A percentile compares a stretch with the other conserved stretches of the same genome.
Evolutionary conservation across 2,113 vertebrate genomes (phyloP).

Genomic region (Orthochromis malagaraziensis): DNA sequence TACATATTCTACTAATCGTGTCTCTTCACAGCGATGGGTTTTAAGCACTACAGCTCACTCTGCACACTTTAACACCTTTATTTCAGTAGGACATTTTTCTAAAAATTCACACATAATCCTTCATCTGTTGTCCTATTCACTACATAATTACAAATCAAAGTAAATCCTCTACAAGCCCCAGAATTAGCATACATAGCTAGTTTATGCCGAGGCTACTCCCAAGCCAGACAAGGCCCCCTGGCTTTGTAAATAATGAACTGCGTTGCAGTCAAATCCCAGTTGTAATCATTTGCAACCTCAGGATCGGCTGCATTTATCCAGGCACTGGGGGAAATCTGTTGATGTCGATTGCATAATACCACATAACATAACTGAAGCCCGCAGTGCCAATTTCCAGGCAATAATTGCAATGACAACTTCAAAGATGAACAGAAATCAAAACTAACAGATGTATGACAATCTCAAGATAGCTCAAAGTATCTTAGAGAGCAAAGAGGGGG

Average conservation of each 20-base stretch:
- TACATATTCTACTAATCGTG: not conserved
- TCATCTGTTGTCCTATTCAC: not conserved
- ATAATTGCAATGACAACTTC: not conserved
- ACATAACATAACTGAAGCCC: not conserved
- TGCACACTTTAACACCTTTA: not conserved
- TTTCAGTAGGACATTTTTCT: not conserved
- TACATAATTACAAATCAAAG: not conserved
- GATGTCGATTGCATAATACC: not conserved
- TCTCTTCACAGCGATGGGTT: not conserved
- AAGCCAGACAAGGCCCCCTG: not conserved
- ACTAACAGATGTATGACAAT: not conserved
- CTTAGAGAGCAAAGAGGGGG: not conserved
- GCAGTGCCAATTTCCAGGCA: not conserved
- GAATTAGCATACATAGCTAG: not conserved
- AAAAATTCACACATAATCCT: not conserved
- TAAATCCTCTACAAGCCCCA: not conserved
- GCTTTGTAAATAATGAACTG: slow-evolving; percentile 38
- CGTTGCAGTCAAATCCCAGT: slow-evolving; percentile 25
- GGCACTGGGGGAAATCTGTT: not conserved
- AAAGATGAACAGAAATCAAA: not conserved
- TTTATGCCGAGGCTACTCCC: not conserved
- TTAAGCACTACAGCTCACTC: not conserved
- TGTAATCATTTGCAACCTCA: slow-evolving; percentile 29
- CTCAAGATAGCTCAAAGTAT: not conserved
- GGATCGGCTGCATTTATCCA: slow-evolving; percentile 1